Evolutionary conservation across 2,888 invertebrate genomes (phyloP).

Genomic region (Ditula angustiorana): DNA sequence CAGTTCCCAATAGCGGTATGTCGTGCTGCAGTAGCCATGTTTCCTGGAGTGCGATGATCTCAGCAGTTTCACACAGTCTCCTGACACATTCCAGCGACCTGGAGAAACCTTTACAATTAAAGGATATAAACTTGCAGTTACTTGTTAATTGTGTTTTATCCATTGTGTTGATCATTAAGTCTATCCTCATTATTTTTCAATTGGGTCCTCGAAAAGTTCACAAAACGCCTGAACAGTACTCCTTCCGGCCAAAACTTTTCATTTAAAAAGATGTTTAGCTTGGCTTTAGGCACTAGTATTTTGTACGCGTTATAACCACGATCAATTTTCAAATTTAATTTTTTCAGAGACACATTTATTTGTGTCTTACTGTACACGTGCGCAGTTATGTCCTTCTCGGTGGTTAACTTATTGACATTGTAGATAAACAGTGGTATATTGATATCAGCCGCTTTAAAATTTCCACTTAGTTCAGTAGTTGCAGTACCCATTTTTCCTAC

Average conservation of each 20-base stretch:
- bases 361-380: conserved; percentile 8
- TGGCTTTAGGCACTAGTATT: conserved; percentile 12
- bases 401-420: conserved; percentile 5
- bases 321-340: conserved; percentile 7
- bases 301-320: conserved; percentile 5
- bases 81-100: no score
- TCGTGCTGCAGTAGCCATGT: no score
- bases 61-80: no score
- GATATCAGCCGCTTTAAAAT: neutral
- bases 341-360: neutral
- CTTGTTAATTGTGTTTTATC: neutral
- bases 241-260: conserved; percentile 14
- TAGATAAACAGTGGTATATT: conserved; percentile 7
- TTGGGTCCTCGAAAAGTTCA: neutral
- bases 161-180: neutral
- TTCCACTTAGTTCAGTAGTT: neutral
- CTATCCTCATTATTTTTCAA: neutral
- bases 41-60: no score
- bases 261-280: conserved; percentile 1
- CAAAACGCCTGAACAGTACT: conserved; percentile 6
- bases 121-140: neutral
- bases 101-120: neutral
- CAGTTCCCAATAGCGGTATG: no score
- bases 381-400: neutral
- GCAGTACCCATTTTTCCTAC: conserved; percentile 2